Conservation (phyloP, 2,888 invertebrate genomes). For the Drosophila subsilvestris region DNA sequence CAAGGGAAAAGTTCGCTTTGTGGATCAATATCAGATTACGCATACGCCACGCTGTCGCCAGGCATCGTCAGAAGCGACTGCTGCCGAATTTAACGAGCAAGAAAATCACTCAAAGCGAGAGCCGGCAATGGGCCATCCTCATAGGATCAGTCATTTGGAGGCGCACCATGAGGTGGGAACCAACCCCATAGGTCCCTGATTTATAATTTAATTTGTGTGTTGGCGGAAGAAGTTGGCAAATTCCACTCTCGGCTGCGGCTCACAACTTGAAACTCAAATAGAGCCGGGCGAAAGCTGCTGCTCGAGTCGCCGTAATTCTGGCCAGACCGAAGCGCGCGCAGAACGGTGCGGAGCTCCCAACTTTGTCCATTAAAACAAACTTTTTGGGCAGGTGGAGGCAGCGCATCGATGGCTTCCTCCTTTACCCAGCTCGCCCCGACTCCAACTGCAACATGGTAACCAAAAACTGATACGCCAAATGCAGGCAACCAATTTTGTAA, state of each 20-base stretch:
- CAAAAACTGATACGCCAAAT: conserved; percentile 73
- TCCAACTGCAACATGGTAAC: conserved; percentile 40
- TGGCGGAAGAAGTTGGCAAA: conserved; percentile 40
- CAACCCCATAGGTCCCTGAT: conserved; percentile 32
- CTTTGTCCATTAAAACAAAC: conserved; percentile 76
- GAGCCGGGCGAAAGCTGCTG: conserved; percentile 34
- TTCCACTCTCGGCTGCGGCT: conserved; percentile 28
- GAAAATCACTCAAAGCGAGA: conserved; percentile 63
- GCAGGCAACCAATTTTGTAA: conserved; percentile 76
- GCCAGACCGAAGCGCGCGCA: no score
- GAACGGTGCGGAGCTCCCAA: conserved; percentile 40
- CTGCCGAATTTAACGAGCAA: conserved; percentile 71
- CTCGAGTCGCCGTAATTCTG: no score
- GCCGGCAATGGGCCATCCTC: not conserved
- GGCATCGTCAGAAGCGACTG: conserved; percentile 25
- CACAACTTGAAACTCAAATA: conserved; percentile 50
- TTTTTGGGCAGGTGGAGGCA: conserved; percentile 69
- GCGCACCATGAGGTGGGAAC: not conserved
- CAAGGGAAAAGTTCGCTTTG: conserved; percentile 33
- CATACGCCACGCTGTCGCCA: conserved; percentile 67
- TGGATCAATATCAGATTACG: conserved; percentile 69
- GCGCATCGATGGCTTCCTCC: conserved; percentile 70
- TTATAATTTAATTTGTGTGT: conserved; percentile 71
- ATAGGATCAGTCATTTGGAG: conserved; percentile 9
- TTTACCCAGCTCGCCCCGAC: conserved; percentile 1